A percentile compares a stretch with the other conserved stretches of the same genome.
Conservation (phyloP, 2,888 invertebrate genomes). For the Ethmia dodecea region DNA sequence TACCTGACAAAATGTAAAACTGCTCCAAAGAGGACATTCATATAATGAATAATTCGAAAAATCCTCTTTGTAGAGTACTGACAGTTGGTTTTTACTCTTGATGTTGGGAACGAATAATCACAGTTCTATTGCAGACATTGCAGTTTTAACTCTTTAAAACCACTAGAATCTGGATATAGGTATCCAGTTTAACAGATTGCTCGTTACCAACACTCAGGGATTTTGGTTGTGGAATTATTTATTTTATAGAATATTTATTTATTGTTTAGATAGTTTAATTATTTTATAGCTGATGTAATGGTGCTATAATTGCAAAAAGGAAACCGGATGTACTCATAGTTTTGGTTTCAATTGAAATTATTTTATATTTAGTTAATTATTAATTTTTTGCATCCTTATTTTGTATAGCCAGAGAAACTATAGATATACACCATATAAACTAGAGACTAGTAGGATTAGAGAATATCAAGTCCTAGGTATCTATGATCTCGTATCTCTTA, state of each 20-base stretch:
- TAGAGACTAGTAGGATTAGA: too few species aligned
- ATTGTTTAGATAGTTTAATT: conserved; percentile 9
- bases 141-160: too few species aligned
- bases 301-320: conserved; percentile 48
- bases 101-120: conserved; percentile 58
- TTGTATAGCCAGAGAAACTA: too few species aligned
- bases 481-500: too few species aligned
- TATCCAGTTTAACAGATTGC: conserved; percentile 24
- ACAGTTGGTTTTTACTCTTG: conserved; percentile 32
- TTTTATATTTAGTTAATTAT: too few species aligned
- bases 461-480: too few species aligned
- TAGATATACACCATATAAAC: too few species aligned
- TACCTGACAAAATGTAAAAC: conserved; percentile 61
- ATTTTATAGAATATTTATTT: conserved; percentile 13
- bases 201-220: conserved; percentile 50
- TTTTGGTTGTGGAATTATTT: conserved; percentile 45
- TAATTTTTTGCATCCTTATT: too few species aligned
- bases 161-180: not conserved
- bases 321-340: conserved; percentile 25
- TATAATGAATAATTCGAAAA: conserved; percentile 5
- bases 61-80: conserved; percentile 53
- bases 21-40: conserved; percentile 58
- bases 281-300: conserved; percentile 58
- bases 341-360: too few species aligned
- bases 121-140: too few species aligned